Conservation (phyloP, 2,113 vertebrate species). For the Phaethon lepturus region DNA sequence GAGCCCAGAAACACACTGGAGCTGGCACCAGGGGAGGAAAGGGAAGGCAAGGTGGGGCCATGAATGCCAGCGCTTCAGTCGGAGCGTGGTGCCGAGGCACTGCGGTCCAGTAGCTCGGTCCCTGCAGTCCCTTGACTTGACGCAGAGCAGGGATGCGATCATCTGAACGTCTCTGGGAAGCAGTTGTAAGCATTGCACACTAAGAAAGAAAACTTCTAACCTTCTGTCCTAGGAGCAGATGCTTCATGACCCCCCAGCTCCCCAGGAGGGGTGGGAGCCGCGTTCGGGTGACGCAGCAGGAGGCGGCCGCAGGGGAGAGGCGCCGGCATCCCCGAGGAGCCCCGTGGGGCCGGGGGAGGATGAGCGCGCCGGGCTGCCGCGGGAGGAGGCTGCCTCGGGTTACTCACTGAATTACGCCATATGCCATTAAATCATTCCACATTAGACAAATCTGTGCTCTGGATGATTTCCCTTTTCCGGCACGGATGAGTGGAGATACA, state of each 20-base stretch:
- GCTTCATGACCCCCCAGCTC: fast-evolving
- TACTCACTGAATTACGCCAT: neutral
- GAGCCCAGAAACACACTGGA: neutral
- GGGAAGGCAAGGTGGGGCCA: neutral
- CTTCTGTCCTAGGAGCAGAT: neutral
- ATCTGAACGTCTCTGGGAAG: neutral
- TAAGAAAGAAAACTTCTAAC: neutral
- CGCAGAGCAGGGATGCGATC: neutral
- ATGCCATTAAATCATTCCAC: neutral
- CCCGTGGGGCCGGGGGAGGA: neutral
- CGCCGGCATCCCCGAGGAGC: neutral
- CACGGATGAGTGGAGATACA: neutral
- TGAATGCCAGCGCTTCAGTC: fast-evolving
- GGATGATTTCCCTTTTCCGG: neutral
- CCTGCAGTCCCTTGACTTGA: neutral
- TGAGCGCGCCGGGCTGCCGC: neutral
- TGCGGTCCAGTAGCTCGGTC: fast-evolving
- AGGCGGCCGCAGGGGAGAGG: neutral
- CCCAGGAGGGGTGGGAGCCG: fast-evolving
- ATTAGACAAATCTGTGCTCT: neutral
- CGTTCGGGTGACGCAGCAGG: fast-evolving
- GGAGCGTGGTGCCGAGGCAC: fast-evolving
- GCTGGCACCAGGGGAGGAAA: neutral
- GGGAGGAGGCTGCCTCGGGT: neutral
- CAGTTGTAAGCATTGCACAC: neutral